Evolutionary conservation across 2,113 vertebrate genomes (phyloP).

Genomic region (Equus przewalskii): DNA sequence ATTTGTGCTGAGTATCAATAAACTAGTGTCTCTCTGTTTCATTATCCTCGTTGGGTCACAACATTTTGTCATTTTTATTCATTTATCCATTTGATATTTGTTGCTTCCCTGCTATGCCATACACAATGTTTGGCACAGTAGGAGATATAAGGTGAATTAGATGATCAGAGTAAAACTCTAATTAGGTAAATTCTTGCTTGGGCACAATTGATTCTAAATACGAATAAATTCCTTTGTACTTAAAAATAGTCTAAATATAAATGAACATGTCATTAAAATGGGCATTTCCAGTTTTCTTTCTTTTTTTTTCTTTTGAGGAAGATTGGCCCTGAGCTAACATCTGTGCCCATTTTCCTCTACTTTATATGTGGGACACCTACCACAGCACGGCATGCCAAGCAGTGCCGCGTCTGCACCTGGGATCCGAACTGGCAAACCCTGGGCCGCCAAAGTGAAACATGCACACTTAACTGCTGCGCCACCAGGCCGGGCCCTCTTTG

Average conservation of each 20-base stretch:
- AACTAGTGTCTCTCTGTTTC: not conserved
- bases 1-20: constrained; percentile 46
- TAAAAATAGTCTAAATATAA: constrained; percentile 28
- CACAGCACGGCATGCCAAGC: too few species aligned
- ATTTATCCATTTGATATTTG: constrained; percentile 42
- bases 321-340: too few species aligned
- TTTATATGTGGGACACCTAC: too few species aligned
- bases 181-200: constrained; percentile 44
- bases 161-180: not conserved
- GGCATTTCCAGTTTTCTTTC: constrained; percentile 32
- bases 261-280: constrained; percentile 47
- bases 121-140: constrained; percentile 5
- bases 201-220: constrained; percentile 44
- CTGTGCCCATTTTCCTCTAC: too few species aligned
- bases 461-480: too few species aligned
- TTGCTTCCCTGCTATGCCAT: constrained; percentile 34
- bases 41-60: constrained; percentile 32
- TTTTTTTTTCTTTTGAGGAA: not conserved
- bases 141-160: constrained; percentile 26
- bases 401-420: too few species aligned
- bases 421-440: too few species aligned
- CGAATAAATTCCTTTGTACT: constrained; percentile 39
- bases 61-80: constrained; percentile 57
- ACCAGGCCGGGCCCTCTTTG: not conserved
- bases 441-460: too few species aligned